Percentiles rank a stretch among this genome's conserved stretches.
These are phyloP conservation scores for Rhyzopertha dominica DNA, from an alignment of 1,140 invertebrate genomes.

Conservation along the genomic window DNA sequence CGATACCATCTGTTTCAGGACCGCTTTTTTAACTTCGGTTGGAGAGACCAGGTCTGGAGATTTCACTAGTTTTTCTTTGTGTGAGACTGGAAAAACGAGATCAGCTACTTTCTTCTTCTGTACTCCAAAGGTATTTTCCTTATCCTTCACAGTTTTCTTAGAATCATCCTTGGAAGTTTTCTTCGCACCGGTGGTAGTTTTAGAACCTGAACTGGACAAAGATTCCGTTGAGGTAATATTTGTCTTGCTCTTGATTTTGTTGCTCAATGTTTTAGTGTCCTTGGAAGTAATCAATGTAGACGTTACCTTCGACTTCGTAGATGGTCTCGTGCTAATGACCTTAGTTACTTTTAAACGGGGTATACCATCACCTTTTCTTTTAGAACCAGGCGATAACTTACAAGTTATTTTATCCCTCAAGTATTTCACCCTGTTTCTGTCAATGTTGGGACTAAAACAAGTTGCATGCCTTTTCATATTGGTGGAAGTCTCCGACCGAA, in stretches of 20 bases:
- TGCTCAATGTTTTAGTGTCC: constrained; percentile 24
- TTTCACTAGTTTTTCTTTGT: constrained; percentile 40
- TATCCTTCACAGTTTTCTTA: too few relatives aligned
- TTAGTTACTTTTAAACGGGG: constrained; percentile 40
- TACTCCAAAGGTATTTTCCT: too few relatives aligned
- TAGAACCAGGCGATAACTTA: constrained; percentile 50
- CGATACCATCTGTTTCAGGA: constrained; percentile 45
- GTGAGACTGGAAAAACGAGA: too few relatives aligned
- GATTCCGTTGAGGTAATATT: too few relatives aligned
- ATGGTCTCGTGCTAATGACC: constrained; percentile 43
- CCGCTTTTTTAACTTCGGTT: constrained; percentile 54
- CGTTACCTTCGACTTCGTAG: constrained; percentile 28
- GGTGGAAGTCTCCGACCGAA: constrained; percentile 30
- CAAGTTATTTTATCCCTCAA: constrained; percentile 55
- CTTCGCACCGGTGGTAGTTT: too few relatives aligned
- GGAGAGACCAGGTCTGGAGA: constrained; percentile 55
- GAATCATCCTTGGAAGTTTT: too few relatives aligned
- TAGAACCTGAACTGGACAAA: too few relatives aligned
- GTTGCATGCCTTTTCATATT: constrained; percentile 51
- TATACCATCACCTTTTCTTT: constrained; percentile 43
- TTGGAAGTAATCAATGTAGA: constrained; percentile 26
- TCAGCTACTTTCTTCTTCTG: too few relatives aligned
- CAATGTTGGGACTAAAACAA: constrained; percentile 48
- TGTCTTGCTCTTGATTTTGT: constrained; percentile 30
- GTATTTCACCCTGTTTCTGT: constrained; percentile 52